These are phyloP conservation scores for Sialia sialis DNA, from an alignment of 2,113 vertebrate genomes.

Conservation along the genomic window DNA sequence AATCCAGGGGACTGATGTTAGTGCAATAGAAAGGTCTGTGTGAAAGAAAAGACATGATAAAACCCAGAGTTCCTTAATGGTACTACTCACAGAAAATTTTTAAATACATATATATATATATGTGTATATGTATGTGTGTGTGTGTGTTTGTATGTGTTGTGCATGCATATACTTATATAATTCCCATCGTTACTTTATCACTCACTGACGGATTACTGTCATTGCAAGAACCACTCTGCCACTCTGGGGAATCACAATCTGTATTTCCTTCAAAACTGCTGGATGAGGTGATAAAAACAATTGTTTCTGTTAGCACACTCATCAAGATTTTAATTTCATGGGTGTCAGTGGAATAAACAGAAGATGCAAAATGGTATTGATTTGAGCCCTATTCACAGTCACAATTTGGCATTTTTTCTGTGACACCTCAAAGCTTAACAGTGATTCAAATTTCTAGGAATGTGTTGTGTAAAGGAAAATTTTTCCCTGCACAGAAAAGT, in stretches of 20 bases:
- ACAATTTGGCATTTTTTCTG: not conserved
- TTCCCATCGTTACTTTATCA: not conserved
- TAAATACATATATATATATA: no score
- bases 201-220: not conserved
- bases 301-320: not conserved
- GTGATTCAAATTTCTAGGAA: not conserved
- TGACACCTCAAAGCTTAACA: not conserved
- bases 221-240: not conserved
- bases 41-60: not conserved
- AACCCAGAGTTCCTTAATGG: not conserved
- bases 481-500: not conserved
- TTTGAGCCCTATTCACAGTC: not conserved
- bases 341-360: not conserved
- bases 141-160: rapidly evolving
- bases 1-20: not conserved
- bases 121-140: rapidly evolving
- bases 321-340: not conserved
- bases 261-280: not conserved
- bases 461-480: not conserved
- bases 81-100: not conserved
- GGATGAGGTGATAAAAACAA: not conserved
- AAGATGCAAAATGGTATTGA: not conserved
- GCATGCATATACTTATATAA: not conserved
- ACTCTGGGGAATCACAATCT: not conserved
- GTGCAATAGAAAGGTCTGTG: not conserved